Conservation (phyloP, 2,113 vertebrate genomes). For the Colistium nudipinnis region DNA sequence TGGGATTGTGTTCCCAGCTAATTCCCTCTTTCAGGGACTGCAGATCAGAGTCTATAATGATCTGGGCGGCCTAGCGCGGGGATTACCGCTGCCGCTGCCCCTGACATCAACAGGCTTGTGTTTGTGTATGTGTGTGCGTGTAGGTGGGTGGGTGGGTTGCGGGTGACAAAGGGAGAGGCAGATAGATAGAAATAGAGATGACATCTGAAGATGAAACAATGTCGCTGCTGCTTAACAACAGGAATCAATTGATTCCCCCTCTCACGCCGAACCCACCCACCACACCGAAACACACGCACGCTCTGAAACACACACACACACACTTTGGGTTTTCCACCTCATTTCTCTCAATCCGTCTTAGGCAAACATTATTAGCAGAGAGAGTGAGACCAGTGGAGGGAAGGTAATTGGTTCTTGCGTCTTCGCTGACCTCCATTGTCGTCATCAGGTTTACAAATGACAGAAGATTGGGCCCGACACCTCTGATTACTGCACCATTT, state of each 20-base stretch:
- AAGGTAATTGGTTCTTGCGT: constrained; percentile 72
- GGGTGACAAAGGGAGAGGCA: constrained; percentile 11
- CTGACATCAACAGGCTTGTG: constrained; percentile 75
- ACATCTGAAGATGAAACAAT: constrained; percentile 74
- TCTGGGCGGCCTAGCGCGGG: constrained; percentile 74
- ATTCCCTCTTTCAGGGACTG: constrained; percentile 83
- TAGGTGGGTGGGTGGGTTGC: neutral
- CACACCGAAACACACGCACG: constrained; percentile 36
- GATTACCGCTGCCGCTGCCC: constrained; percentile 74
- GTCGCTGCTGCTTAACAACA: constrained; percentile 63
- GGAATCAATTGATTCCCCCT: constrained; percentile 64
- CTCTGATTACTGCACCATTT: constrained; percentile 19
- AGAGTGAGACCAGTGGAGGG: constrained; percentile 71
- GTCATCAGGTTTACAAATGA: constrained; percentile 49
- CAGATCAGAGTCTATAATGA: constrained; percentile 87
- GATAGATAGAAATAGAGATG: constrained; percentile 58
- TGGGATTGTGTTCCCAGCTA: constrained; percentile 85
- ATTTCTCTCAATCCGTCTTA: constrained; percentile 80
- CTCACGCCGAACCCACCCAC: constrained; percentile 50
- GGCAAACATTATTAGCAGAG: constrained; percentile 80
- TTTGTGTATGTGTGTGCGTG: constrained; percentile 44
- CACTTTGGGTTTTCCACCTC: constrained; percentile 78
- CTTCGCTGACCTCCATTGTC: constrained; percentile 52
- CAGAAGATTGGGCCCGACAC: constrained; percentile 25
- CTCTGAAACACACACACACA: constrained; percentile 44